Evolutionary conservation across 2,888 invertebrate genomes (phyloP).

Genomic region (Acheta domesticus): DNA sequence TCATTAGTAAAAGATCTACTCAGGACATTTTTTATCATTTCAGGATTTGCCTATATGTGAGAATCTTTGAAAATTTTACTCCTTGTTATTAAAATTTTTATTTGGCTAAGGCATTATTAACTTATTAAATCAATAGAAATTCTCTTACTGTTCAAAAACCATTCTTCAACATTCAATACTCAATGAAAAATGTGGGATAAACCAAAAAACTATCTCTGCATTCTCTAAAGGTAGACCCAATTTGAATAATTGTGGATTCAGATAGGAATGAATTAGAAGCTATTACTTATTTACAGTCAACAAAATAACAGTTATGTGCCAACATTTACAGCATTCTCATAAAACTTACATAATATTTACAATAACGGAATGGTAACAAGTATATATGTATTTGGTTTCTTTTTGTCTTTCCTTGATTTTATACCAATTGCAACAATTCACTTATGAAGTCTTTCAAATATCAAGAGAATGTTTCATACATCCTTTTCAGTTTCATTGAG

Average conservation of each 20-base stretch:
- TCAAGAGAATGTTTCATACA: too few species aligned
- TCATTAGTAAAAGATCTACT: too few species aligned
- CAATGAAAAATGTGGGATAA: too few species aligned
- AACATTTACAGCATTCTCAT: constrained; percentile 25
- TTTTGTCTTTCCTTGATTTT: not conserved
- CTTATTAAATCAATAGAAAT: too few species aligned
- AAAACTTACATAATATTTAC: constrained; percentile 26
- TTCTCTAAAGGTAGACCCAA: not conserved
- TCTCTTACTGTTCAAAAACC: too few species aligned
- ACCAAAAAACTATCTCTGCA: not conserved
- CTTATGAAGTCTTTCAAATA: too few species aligned
- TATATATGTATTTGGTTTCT: constrained; percentile 43
- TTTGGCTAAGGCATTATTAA: too few species aligned
- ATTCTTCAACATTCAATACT: too few species aligned
- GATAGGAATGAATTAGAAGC: not conserved
- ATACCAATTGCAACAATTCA: not conserved
- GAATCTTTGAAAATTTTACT: too few species aligned
- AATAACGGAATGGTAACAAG: constrained; percentile 25
- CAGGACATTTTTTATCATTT: too few species aligned
- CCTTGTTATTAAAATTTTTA: too few species aligned
- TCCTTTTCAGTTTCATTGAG: not conserved
- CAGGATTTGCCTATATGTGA: too few species aligned
- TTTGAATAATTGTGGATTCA: not conserved
- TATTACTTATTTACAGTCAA: not conserved
- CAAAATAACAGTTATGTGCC: constrained; percentile 18